Evolutionary conservation across 2,113 vertebrate genomes (phyloP), one percentile per base, ranked within the genome.

Genomic region (Lagopus leucura): DNA sequence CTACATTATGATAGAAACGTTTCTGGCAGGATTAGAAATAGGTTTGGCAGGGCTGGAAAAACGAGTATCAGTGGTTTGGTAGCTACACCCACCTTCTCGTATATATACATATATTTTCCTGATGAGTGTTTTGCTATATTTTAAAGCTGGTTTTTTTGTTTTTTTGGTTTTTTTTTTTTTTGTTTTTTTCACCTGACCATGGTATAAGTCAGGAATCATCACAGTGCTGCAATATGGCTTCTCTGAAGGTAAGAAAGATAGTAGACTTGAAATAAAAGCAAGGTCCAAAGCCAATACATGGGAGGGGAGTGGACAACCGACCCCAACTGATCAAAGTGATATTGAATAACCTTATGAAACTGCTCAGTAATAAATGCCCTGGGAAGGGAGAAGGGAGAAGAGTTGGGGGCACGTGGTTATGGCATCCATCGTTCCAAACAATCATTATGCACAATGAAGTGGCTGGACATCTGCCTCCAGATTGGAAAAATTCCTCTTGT

Each of bases 391-490:
- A 5, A 43, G 6, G 45, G 67, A 64, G 9, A 12, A 12, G 5
- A 82, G 24, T 40, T 40, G 15, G 1, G 0, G 1, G 13, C 60
- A 40, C 6, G 3, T 8, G 2, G 6, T 58, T 85, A 54, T 13
- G 5, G 21, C 1, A 17, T 72, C 66, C 70, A 9, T 75, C 42
- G 82, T 64, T 52, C 11, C 36, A 81, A 57, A 42, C 28, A 69
- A 8, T 7, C 0, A 2, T n/a, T 75, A 34, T 0, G 2, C 28
- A 15, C 69, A 32, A 75, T 13, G 1, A 42, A 80, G 50, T 22
- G 28, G 10, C 28, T 80, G 67, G 85, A 55, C 8, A 45, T 21
- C 43, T 69, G 11, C 34, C 38, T 6, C 0, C 5, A 2, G 4
- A 55, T 5, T n/a, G 10, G 24, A 76, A 43, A 70, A 69, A 77